A percentile compares a stretch with the other conserved stretches of the same genome.
Conservation (phyloP, 64 coral and sea anemone species). For the Montipora capricornis region DNA sequence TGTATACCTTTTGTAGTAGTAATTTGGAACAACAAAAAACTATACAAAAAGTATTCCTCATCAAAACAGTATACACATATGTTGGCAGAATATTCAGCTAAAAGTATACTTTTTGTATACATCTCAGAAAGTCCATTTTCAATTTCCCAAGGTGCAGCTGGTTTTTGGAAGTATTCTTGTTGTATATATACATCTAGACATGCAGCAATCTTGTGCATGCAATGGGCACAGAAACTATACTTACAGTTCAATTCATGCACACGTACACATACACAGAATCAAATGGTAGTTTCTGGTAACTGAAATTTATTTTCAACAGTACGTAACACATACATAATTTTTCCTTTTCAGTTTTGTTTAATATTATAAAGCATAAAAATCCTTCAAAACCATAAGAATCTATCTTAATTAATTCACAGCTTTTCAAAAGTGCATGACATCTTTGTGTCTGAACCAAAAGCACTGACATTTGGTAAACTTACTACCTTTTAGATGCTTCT, state of each 20-base stretch:
- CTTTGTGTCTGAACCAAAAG: not conserved
- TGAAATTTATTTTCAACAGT: not conserved
- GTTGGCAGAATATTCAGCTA: slow-evolving; percentile 12
- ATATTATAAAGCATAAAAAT: not conserved
- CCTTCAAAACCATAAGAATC: not conserved
- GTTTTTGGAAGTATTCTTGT: not conserved
- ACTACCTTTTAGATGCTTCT: not conserved
- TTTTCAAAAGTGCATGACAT: not conserved
- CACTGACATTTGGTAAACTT: not conserved
- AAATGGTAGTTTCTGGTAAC: not conserved
- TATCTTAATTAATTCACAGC: not conserved
- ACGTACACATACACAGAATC: not conserved
- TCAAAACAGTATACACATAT: slow-evolving; percentile 4
- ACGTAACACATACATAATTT: not conserved
- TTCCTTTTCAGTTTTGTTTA: not conserved
- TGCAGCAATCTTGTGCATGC: not conserved
- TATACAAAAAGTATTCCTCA: slow-evolving; percentile 44
- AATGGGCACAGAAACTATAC: not conserved
- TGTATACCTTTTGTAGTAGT: slow-evolving; percentile 1
- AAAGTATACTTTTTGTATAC: slow-evolving; percentile 66
- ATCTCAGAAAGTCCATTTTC: slow-evolving; percentile 5
- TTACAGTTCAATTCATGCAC: not conserved
- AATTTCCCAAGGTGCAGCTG: not conserved
- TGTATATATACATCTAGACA: not conserved
- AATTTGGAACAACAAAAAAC: not conserved